Evolutionary conservation across 2,888 invertebrate species (phyloP), one percentile per base, ranked within the genome.

Genomic region (Parthenolecanium corni): DNA sequence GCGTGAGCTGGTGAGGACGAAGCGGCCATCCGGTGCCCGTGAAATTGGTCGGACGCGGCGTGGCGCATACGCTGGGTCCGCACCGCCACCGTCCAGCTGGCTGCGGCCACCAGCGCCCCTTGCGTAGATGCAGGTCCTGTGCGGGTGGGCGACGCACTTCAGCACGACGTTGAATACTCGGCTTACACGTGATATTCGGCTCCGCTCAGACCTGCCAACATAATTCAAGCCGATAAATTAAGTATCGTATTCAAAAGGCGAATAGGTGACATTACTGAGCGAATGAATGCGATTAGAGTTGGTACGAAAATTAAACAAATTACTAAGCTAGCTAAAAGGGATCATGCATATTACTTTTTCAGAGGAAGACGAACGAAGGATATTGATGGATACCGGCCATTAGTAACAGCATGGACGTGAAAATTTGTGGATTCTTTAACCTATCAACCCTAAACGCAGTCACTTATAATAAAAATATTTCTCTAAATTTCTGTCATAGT

Each of bases 111-210:
- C 51, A 49, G 62, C 38, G 51, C 64, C 51, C 47, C 62, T 42
- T 25, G 61, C 21, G 16, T 61, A 61, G 12, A 61, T 51, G 24
- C 40, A 58, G 6, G 58, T 57, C 42, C 58, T 64, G 36, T 61
- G 61, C 38, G 61, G 61, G 24, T 61, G 66, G 24, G 64, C 46
- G 51, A 67, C 65, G 63, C 66, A 63, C 56, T 66, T 66, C 12
- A 67, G 64, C 20, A 67, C 64, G 52, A 67, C 65, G 69, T 74
- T 74, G 64, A 74, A 74, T 67, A 74, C 72, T 65, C 66, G 66
- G 64, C 81, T 85, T 82, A 89, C 77, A 89, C 89, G 85, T 86
- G 89, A 86, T 89, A 89, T 84, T 89, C 89, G 81, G 88, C 88
- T 82, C 85, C 87, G 84, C 84, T 88, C 85, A 86, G 85, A 83